Evolutionary conservation across 2,888 invertebrate genomes (phyloP).

Genomic region (Dolomedes plantarius): DNA sequence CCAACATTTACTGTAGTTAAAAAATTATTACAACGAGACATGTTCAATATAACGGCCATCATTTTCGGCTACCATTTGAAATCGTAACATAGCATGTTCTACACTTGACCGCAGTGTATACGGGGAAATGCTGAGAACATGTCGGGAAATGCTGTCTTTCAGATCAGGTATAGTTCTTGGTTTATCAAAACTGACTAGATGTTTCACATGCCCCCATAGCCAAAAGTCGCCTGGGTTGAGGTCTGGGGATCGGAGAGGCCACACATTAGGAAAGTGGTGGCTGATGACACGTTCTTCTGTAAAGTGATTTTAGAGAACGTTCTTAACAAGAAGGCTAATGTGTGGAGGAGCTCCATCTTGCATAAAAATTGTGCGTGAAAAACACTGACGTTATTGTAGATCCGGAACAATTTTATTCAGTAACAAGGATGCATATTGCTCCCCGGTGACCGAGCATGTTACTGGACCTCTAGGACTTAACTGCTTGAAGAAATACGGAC

Average conservation of each 20-base stretch:
- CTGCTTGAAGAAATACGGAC: too few relatives aligned
- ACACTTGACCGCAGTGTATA: background rate
- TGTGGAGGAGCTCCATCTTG: background rate
- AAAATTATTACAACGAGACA: background rate
- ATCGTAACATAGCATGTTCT: too few relatives aligned
- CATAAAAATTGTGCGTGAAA: background rate
- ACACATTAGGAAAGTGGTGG: constrained; percentile 14
- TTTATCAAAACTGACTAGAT: background rate
- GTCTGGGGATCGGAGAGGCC: constrained; percentile 17
- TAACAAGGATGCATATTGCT: background rate
- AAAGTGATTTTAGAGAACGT: background rate
- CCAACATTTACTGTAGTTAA: background rate
- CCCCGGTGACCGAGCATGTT: too few relatives aligned
- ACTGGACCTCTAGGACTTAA: too few relatives aligned
- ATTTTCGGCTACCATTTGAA: background rate
- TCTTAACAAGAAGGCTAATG: background rate
- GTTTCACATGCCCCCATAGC: background rate
- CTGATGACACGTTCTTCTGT: constrained; percentile 14
- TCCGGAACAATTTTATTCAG: background rate
- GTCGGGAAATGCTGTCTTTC: background rate
- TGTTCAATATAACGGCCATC: background rate
- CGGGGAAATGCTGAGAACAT: background rate
- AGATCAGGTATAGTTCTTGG: background rate
- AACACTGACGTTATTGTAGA: background rate
- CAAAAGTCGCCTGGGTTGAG: background rate